phyloP scores from a whole-genome alignment of 1,140 invertebrate species.

The Myzus persicae region DNA sequence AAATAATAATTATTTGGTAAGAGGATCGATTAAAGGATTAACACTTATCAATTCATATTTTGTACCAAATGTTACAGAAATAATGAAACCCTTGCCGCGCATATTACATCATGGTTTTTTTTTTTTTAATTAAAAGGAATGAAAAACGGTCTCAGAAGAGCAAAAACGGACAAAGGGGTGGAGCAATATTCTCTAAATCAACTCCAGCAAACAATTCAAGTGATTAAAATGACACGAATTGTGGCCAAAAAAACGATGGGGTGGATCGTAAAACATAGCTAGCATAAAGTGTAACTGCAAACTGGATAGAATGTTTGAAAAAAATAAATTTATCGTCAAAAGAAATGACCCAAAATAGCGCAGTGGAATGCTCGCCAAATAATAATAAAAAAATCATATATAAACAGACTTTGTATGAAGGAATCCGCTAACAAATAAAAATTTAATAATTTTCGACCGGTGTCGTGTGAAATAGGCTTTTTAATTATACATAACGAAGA shows the following conservation, averaged over 20 bases:
- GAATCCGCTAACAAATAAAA: neutral
- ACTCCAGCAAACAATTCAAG: constrained; percentile 22
- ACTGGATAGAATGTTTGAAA: constrained; percentile 6
- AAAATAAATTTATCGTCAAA: constrained; percentile 39
- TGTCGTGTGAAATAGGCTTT: neutral
- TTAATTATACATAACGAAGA: neutral
- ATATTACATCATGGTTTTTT: neutral
- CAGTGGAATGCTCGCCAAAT: neutral
- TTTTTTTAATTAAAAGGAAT: constrained; percentile 41
- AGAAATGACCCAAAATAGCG: constrained; percentile 22
- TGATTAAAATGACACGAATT: constrained; percentile 47
- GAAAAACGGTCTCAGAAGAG: neutral
- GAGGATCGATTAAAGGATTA: neutral
- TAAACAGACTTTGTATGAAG: neutral
- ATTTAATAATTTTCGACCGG: neutral
- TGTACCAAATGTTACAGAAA: neutral
- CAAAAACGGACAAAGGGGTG: constrained; percentile 4
- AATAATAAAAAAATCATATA: neutral
- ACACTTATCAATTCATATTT: neutral
- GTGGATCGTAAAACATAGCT: constrained; percentile 3
- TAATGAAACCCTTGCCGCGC: neutral
- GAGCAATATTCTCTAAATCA: constrained; percentile 24
- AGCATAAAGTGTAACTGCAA: neutral
- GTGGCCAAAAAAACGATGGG: neutral
- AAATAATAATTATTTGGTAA: neutral